Evolutionary conservation across 2,797 vertebrate species (phyloP), one percentile per base, ranked within the genome.

Genomic region (Gadopsis bispinosus): DNA sequence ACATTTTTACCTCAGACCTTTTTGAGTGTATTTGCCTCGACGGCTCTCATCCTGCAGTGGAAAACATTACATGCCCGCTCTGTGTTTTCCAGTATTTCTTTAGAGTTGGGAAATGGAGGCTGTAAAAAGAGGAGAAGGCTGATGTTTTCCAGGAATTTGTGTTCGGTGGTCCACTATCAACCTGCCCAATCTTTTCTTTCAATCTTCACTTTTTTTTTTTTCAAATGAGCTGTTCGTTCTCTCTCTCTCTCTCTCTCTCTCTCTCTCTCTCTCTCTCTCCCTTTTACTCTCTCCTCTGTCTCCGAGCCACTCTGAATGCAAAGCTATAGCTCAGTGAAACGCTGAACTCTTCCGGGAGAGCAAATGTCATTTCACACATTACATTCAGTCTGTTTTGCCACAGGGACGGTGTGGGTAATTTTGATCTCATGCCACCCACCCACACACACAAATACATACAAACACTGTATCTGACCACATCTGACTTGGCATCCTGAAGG

Each of bases 341-440:
- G 54, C 50, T 54, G 67, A 77, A 58, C 62, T 85, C 87, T 85
- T 71, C 66, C 41, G 87, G 77, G 86, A 83, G 69, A 69, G 75
- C 74, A 90, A 91, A 93, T 91, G 88, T 66, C 78, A 89, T 83
- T 90, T 89, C 61, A 63, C 84, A 76, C 70, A 87, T 68, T 77
- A 82, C 61, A 77, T 73, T 72, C 69, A 59, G 73, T 61, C 80
- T 79, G 79, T 79, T 88, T 89, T 80, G 81, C 87, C 87, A 88
- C 81, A 62, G 80, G 83, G 79, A 69, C 39, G 39, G 22, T 77
- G 82, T 69, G 51, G 80, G 84, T 81, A 59, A 87, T 88, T 78
- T 70, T 84, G 79, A 91, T 83, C 71, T 59, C 0, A n/a, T 68
- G 77, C 76, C 76, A 71, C 69, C 37, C 6, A 39, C 37, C 37